Evolutionary conservation across 2,113 vertebrate genomes (phyloP), one percentile per base, ranked within the genome.

Genomic region (Macrotis lagotis): DNA sequence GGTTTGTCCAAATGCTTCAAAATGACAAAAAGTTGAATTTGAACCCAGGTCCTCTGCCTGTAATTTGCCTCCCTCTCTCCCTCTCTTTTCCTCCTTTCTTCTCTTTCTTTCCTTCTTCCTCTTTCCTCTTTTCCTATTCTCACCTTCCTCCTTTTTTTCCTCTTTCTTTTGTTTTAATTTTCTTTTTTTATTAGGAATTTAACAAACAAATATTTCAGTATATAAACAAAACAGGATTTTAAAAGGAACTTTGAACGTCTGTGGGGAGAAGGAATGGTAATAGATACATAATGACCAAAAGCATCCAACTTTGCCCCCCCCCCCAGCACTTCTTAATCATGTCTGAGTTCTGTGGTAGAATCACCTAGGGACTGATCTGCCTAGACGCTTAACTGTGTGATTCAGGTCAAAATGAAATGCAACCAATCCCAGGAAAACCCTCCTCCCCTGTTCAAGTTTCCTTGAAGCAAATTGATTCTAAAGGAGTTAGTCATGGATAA

Each of bases 31-130:
- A 37, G 12, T 44, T 74, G 37, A 74, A 44, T 74, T n/a, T 74
- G 37, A 74, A 3, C 31, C 4, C 37, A 66, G 66, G n/a, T 83
- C 5, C 44, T 24, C n/a, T 95, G 47, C 25, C n/a, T 93, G 52
- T 25, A 53, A 91, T 28, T 94, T 49, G 53, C 48, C 52, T 51
- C 0, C 19, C 19, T 31, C 22, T 19, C 55, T 24, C 2, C 0
- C 25, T 66, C 19, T 26, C 19, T 47, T 50, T 22, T 48, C 52
- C 14, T 48, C 59, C 53, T 92, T 25, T 48, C 12, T 22, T 8
- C 3, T 28, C 90, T 3, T 51, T 93, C 89, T 0, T 0, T 50
- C 1, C 48, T 8, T 47, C 55, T 88, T 47, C 2, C 0, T 2
- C 7, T 9, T n/a, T 1, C 25, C 1, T 25, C 0, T 28, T 95